Evolutionary conservation across 2,888 invertebrate species (phyloP), one percentile per base, ranked within the genome.

Genomic region (Pegoplata infirma): DNA sequence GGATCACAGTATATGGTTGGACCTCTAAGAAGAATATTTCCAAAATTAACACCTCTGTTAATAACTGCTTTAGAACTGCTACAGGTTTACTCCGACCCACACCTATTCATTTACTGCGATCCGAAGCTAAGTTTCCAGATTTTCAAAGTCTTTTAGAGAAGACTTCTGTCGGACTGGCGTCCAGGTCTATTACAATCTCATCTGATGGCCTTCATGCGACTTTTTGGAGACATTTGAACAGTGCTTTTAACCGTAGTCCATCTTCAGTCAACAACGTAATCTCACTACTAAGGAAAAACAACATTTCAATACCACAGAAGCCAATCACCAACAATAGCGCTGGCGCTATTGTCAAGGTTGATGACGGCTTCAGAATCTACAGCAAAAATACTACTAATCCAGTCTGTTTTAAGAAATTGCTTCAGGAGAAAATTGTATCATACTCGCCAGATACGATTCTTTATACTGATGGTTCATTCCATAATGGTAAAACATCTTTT

Each of bases 61-160:
- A n/a, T n/a, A n/a, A n/a, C 77, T 81, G 80, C 76, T 81, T 81
- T 76, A 79, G 80, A 72, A 69, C 51, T 47, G 79, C 81, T 8
- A 1, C 73, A 8, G 51, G 66, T 2, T 28, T 73, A 16, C 28
- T 73, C 7, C 16, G 23, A 21, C 2, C 73, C 16, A 66, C 66
- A 3, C 66, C 63, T 17, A 8, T 56, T 14, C 16, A 23, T n/a
- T n/a, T 23, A 23, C 8, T 28, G 6, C 6, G 28, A 28, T 28
- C 8, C 1, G 28, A 28, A 5, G 28, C 3, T 7, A 28, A 28
- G 1, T 28, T 28, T 28, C 8, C 17, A 28, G 51, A 64, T 14
- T 51, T 64, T 5, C n/a, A 4, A 4, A 19, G 1, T 10, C n/a
- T 51, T n/a, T 12, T 53, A n/a, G 16, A 64, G 10, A 25, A 23